Base-by-base conservation (phyloP, 2,888 invertebrate species). In the Siphlonurus alternatus region DNA sequence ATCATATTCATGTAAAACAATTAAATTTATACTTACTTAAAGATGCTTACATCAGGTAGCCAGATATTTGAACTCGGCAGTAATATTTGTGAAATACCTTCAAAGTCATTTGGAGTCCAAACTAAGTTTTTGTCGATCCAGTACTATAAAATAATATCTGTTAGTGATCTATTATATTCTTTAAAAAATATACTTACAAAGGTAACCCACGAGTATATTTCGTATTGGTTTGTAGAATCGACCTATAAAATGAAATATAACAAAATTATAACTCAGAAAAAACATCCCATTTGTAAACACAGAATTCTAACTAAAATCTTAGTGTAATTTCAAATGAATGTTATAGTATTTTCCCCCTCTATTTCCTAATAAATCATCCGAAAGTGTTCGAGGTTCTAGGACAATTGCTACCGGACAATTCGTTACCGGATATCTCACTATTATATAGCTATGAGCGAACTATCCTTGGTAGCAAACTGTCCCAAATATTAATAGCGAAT, bases 21-120 rank as follows among this genome's bases (percentile, higher is more conserved):
- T 51, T 38, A 5, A 38, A 10, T 38, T 38, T 38, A 38, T 38
- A 56, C 56, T 56, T 56, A 22, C 56, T 90, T 90, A 70, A 86
- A 89, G 19, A 89, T 74, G 0, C 88, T 82, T 71, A 92, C 77
- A 70, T 86, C 85, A 0, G 91, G 91, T 10, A 82, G 78, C 91
- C 92, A 92, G 63, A 92, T 79, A 66, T 84, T 79, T 64, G 80
- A 78, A 68, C 84, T 85, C 19, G 82, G 81, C n/a, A 89, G 74
- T 69, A 85, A 81, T 20, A 86, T 76, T 65, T 79, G 79, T 2
- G 78, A 75, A 23, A 90, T 79, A 63, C 80, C 80, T 18, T 83
- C 83, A 71, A 84, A 88, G 3, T 87, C 80, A 2, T 76, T 74
- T 0, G 87, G 84, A 61, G 81, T 79, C 91, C 91, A 92, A 19